These are phyloP conservation scores for Oreochromis niloticus DNA, from an alignment of 2,113 vertebrate species.

Conservation along the genomic window DNA sequence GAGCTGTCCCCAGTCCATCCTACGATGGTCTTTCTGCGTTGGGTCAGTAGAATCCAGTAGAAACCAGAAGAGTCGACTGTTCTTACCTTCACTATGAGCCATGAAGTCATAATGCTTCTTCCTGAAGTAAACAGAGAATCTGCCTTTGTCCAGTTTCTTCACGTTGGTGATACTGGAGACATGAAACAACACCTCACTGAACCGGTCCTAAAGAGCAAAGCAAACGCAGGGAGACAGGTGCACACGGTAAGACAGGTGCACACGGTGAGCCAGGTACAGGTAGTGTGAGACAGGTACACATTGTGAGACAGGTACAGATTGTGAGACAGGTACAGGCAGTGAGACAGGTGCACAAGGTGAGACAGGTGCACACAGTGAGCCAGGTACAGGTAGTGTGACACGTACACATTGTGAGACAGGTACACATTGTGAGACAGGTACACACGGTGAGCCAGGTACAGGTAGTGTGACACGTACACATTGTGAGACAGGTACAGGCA, in stretches of 20 bases:
- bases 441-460: no score
- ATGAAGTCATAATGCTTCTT: conserved; percentile 77
- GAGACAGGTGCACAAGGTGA: not conserved
- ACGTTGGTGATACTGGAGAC: conserved; percentile 70
- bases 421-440: no score
- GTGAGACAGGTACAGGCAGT: no score
- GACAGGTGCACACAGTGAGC: no score
- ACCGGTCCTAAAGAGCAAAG: conserved; percentile 60
- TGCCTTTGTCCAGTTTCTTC: conserved; percentile 50
- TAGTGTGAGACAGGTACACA: no score
- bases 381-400: no score
- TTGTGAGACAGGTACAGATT: not conserved
- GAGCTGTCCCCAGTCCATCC: not conserved
- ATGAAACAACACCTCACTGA: conserved; percentile 73
- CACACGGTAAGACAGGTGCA: not conserved
- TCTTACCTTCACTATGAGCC: conserved; percentile 67
- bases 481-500: no score
- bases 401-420: no score
- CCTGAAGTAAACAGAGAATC: conserved; percentile 67
- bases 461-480: no score
- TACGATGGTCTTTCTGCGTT: not conserved
- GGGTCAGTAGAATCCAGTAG: not conserved
- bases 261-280: no score
- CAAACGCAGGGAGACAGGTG: not conserved
- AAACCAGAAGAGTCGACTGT: not conserved